Conservation (phyloP, 2,888 invertebrate species). For the Therioaphis trifolii region DNA sequence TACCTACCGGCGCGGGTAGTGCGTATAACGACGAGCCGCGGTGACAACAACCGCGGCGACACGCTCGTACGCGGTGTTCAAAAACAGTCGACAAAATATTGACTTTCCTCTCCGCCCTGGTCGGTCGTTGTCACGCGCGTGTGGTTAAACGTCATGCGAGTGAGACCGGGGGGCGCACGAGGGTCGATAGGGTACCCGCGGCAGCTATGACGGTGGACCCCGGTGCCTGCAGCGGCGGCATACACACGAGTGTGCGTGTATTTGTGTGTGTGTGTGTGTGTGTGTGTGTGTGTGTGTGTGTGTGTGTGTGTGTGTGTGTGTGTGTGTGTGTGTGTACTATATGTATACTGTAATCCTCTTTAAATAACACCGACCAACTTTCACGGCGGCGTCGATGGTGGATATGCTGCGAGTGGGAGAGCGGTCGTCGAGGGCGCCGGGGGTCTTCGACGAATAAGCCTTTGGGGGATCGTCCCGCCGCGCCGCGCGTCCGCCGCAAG, state of each 20-base stretch:
- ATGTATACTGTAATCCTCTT: slow-evolving; percentile 17
- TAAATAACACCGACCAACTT: slow-evolving; percentile 6
- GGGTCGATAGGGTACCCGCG: neutral
- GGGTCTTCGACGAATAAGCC: neutral
- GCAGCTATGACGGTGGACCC: neutral
- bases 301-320: neutral
- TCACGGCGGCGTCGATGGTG: neutral
- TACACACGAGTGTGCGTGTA: neutral
- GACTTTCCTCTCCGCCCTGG: neutral
- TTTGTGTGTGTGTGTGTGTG: neutral
- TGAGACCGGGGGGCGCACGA: neutral
- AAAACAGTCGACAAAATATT: slow-evolving; percentile 43
- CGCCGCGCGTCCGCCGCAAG: neutral
- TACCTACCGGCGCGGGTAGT: too few species aligned
- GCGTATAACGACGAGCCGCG: neutral
- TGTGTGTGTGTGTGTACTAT: too few species aligned
- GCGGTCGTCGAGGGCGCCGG: too few species aligned
- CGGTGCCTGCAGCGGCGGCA: too few species aligned
- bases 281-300: too few species aligned
- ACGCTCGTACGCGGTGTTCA: neutral
- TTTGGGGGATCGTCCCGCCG: neutral
- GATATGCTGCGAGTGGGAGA: neutral
- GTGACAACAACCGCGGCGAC: neutral
- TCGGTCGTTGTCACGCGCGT: neutral
- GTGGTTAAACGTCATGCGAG: too few species aligned